Conservation (phyloP, 2,113 vertebrate species). For the Rhineura floridana region DNA sequence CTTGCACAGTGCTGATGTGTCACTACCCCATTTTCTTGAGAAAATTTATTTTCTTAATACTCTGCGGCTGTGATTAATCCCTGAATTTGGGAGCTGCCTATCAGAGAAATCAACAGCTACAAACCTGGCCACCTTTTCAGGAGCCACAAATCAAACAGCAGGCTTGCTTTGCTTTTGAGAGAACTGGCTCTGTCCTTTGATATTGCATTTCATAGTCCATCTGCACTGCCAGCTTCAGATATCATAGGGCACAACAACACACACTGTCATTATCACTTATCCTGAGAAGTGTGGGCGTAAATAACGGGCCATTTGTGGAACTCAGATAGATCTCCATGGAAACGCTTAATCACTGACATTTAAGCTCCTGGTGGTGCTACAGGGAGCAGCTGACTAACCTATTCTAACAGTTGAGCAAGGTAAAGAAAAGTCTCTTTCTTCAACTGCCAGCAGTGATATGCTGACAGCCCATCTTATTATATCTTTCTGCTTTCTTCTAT, state of each 20-base stretch:
- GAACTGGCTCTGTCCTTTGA: background rate
- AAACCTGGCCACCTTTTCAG: background rate
- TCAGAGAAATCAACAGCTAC: conserved; percentile 2
- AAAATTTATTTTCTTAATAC: conserved; percentile 51
- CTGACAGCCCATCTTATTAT: conserved; percentile 26
- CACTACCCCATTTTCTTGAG: conserved; percentile 31
- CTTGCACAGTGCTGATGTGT: conserved; percentile 21
- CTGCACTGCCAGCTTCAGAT: conserved; percentile 54
- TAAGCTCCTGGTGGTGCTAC: conserved; percentile 62
- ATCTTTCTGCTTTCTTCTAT: background rate
- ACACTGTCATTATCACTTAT: conserved; percentile 49
- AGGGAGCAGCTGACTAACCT: conserved; percentile 61
- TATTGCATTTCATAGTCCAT: conserved; percentile 50
- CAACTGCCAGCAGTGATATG: conserved; percentile 40
- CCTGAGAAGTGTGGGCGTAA: conserved; percentile 59
- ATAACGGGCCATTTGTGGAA: conserved; percentile 62
- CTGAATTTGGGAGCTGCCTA: conserved; percentile 1
- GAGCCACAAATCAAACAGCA: conserved; percentile 4
- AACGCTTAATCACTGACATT: conserved; percentile 72
- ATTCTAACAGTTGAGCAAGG: conserved; percentile 56
- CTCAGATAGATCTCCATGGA: conserved; percentile 73
- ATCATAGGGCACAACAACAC: conserved; percentile 26
- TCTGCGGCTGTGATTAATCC: conserved; percentile 34
- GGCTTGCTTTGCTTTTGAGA: conserved; percentile 22
- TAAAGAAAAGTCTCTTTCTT: conserved; percentile 38